Evolutionary conservation across 1,140 invertebrate genomes (phyloP).

Genomic region (Adoxophyes honmai): DNA sequence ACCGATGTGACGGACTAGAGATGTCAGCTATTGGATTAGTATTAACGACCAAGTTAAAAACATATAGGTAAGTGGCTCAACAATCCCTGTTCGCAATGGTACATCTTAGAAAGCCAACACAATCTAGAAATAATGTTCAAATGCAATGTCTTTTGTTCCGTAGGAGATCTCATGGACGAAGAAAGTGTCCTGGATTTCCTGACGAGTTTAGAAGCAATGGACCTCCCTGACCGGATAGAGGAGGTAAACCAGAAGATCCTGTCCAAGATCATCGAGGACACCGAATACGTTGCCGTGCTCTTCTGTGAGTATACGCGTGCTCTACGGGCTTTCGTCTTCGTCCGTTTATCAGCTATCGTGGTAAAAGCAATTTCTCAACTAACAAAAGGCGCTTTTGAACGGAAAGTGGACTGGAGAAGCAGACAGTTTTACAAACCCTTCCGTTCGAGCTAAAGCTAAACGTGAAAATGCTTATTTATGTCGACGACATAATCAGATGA

Average conservation of each 20-base stretch:
- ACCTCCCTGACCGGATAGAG: conserved; percentile 95
- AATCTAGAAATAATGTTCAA: too few relatives aligned
- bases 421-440: too few relatives aligned
- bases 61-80: too few relatives aligned
- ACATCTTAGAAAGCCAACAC: too few relatives aligned
- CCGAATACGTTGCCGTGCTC: conserved; percentile 93
- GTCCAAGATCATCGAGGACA: conserved; percentile 94
- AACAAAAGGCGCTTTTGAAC: conserved; percentile 31
- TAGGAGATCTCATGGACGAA: conserved; percentile 96
- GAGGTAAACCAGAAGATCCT: conserved; percentile 96
- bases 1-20: too few relatives aligned
- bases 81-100: too few relatives aligned
- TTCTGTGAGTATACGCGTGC: conserved; percentile 89
- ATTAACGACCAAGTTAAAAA: too few relatives aligned
- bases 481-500: too few relatives aligned
- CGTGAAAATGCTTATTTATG: too few relatives aligned
- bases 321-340: conserved; percentile 44
- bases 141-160: conserved; percentile 18
- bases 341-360: conserved; percentile 58
- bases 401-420: background rate
- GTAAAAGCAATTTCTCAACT: conserved; percentile 62
- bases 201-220: conserved; percentile 95
- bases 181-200: conserved; percentile 95
- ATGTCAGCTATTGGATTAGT: too few relatives aligned
- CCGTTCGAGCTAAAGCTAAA: too few relatives aligned